These are phyloP conservation scores for Nannoperca obscura DNA, from an alignment of 2,797 vertebrate species.

Conservation along the genomic window DNA sequence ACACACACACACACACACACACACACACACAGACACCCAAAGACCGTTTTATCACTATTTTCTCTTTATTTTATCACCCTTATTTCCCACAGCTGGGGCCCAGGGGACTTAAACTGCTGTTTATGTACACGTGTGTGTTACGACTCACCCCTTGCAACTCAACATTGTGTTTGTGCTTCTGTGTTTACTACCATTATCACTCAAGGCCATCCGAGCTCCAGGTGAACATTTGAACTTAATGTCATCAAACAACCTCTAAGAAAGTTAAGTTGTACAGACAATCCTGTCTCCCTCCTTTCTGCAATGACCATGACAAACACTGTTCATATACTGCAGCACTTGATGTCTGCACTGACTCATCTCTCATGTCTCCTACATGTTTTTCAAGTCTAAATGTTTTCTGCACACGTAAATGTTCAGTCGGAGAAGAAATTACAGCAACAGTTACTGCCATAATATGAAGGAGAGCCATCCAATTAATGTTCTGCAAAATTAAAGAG, in stretches of 20 bases:
- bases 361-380: background rate
- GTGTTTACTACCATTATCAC: conserved; percentile 31
- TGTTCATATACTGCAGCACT: conserved; percentile 1
- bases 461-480: conserved; percentile 21
- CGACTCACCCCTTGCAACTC: background rate
- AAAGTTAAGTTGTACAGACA: background rate
- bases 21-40: conserved; percentile 8
- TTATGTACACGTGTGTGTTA: background rate
- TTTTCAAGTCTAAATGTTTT: background rate
- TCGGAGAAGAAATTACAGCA: background rate
- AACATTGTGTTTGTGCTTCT: background rate
- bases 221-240: conserved; percentile 3
- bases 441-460: background rate
- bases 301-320: conserved; percentile 10
- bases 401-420: background rate
- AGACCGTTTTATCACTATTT: conserved; percentile 51
- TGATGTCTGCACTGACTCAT: background rate
- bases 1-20: background rate
- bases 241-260: conserved; percentile 19
- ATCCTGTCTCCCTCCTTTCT: background rate
- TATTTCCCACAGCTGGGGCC: conserved; percentile 31
- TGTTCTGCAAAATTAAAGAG: conserved; percentile 38
- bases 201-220: conserved; percentile 19
- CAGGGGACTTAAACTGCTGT: conserved; percentile 4
- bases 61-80: conserved; percentile 51